Conservation (phyloP, 2,113 vertebrate species). For the Donacobius atricapilla region DNA sequence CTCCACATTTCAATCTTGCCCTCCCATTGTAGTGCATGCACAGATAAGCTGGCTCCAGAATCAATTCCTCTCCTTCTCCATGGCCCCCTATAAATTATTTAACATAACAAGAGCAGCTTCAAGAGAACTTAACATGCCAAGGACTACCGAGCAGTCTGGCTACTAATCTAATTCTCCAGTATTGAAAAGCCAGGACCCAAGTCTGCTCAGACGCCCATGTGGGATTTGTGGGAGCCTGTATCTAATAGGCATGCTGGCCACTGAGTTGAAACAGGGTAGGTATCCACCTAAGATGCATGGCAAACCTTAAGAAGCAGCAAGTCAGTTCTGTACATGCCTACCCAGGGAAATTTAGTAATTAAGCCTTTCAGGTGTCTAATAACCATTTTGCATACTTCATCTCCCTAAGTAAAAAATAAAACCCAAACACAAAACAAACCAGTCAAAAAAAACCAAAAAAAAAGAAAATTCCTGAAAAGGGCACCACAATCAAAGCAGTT, state of each 20-base stretch:
- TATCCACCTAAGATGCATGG: background rate
- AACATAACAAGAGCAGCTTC: background rate
- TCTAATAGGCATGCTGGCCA: background rate
- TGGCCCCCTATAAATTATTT: background rate
- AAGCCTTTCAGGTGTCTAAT: background rate
- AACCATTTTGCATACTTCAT: background rate
- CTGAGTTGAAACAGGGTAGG: background rate
- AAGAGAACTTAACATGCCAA: background rate
- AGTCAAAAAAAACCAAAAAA: background rate
- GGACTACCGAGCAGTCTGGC: background rate
- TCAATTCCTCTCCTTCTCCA: background rate
- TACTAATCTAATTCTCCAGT: background rate
- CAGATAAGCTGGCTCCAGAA: background rate
- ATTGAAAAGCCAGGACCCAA: background rate
- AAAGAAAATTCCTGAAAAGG: background rate
- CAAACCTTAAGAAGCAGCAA: background rate
- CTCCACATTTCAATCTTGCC: background rate
- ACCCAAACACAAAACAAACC: background rate
- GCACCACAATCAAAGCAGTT: background rate
- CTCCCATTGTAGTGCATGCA: background rate
- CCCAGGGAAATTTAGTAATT: background rate
- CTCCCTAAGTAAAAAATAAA: background rate
- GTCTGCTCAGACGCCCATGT: background rate
- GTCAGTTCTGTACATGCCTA: background rate
- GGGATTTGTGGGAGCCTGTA: background rate